Evolutionary conservation across 1,140 invertebrate species (phyloP), one percentile per base, ranked within the genome.

Genomic region (Cephus cinctus): DNA sequence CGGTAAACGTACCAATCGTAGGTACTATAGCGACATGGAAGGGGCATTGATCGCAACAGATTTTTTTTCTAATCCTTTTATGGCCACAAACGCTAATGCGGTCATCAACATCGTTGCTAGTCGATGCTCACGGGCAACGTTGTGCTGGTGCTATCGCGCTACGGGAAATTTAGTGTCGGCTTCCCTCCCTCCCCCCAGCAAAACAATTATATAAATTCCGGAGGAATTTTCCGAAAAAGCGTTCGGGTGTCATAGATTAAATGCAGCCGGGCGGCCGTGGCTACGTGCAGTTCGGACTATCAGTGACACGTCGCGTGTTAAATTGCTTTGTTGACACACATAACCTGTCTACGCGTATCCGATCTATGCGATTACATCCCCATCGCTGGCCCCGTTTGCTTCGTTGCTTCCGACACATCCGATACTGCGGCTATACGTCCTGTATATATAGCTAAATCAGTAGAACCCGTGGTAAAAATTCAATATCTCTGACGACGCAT

Each of bases 151-250:
- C 52, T 63, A 69, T 69, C 64, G 62, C 63, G 56, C 39, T 22
- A 38, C 50, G 56, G 53, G 30, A 63, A 69, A 75, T 75, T 75
- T 75, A 73, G 56, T 64, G 70, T 46, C 64, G 58, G 61, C n/a
- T n/a, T n/a, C n/a, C n/a, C n/a, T n/a, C n/a, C n/a, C n/a, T n/a
- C n/a, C n/a, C 38, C 59, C 65, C 55, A 60, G 69, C 64, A 71
- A 75, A 75, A 75, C 71, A 75, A 75, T 75, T 75, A 75, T 73
- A 74, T 75, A 75, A 73, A 75, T 75, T 75, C 62, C 59, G 45
- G 46, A 53, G 45, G 58, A 71, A 73, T 75, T 75, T 73, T 67
- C 59, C 25, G 64, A 69, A 73, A 74, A 73, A 73, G 45, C 67
- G 61, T 62, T 63, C 51, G 52, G 45, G 48, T 47, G 63, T 56